A percentile compares a stretch with the other conserved stretches of the same genome.
These are phyloP conservation scores for Hyaena hyaena DNA, from an alignment of 2,113 vertebrate species.

Conservation along the genomic window DNA sequence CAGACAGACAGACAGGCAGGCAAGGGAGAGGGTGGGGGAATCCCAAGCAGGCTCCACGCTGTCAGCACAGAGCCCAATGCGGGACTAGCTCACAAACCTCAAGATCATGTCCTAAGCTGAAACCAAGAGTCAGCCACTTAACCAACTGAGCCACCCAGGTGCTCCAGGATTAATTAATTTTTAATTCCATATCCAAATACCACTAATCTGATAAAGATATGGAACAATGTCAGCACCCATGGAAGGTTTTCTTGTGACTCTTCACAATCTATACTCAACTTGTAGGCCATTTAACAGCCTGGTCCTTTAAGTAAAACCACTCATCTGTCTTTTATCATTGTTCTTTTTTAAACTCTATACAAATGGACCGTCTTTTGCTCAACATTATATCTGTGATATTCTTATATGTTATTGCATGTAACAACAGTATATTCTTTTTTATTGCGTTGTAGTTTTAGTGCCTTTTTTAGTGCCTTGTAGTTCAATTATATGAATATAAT, in stretches of 20 bases:
- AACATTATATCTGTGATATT: background rate
- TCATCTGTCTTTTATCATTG: background rate
- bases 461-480: background rate
- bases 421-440: background rate
- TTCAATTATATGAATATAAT: background rate
- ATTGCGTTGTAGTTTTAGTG: background rate
- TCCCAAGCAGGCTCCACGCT: too few species aligned
- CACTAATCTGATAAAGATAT: background rate
- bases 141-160: too few species aligned
- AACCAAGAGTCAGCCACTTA: too few species aligned
- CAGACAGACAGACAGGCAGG: too few species aligned
- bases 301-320: background rate
- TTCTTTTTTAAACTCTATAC: background rate
- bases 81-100: too few species aligned
- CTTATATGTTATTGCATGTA: background rate
- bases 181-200: background rate
- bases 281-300: background rate
- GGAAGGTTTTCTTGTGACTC: background rate
- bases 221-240: background rate
- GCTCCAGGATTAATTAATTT: background rate
- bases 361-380: background rate
- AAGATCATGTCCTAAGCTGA: too few species aligned
- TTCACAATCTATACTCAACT: background rate
- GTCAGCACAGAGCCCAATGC: too few species aligned
- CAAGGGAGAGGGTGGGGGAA: too few species aligned